phyloP scores from a whole-genome alignment of 1,140 invertebrate genomes.

The Saccostrea glomerata region DNA sequence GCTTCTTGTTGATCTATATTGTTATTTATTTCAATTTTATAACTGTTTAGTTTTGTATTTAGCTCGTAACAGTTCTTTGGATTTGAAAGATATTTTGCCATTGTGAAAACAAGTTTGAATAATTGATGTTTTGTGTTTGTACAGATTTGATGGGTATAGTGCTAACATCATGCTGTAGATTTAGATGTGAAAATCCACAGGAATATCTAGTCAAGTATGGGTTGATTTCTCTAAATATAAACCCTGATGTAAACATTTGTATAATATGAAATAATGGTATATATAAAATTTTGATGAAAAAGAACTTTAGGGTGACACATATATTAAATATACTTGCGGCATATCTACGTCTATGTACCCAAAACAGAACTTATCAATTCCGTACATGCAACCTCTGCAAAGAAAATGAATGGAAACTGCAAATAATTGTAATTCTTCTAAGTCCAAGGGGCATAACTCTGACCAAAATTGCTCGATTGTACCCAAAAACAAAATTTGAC shows the following conservation, averaged over 20 bases:
- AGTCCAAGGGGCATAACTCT: too few relatives aligned
- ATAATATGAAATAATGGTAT: background rate
- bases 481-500: too few relatives aligned
- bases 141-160: background rate
- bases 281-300: too few relatives aligned
- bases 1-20: conserved; percentile 4
- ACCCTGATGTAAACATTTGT: background rate
- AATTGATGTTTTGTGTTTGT: background rate
- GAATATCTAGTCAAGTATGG: conserved; percentile 9
- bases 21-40: background rate
- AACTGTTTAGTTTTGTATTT: background rate
- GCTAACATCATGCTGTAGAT: background rate
- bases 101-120: background rate
- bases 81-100: background rate
- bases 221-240: background rate
- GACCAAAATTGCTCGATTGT: too few relatives aligned
- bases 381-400: too few relatives aligned
- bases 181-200: background rate
- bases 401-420: too few relatives aligned
- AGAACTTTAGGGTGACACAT: too few relatives aligned
- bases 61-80: background rate
- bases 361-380: too few relatives aligned
- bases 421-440: too few relatives aligned
- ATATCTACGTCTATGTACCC: too few relatives aligned
- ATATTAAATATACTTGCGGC: too few relatives aligned